Evolutionary conservation across 2,888 invertebrate species (phyloP), one percentile per base, ranked within the genome.

Genomic region (Xestia ashworthii): DNA sequence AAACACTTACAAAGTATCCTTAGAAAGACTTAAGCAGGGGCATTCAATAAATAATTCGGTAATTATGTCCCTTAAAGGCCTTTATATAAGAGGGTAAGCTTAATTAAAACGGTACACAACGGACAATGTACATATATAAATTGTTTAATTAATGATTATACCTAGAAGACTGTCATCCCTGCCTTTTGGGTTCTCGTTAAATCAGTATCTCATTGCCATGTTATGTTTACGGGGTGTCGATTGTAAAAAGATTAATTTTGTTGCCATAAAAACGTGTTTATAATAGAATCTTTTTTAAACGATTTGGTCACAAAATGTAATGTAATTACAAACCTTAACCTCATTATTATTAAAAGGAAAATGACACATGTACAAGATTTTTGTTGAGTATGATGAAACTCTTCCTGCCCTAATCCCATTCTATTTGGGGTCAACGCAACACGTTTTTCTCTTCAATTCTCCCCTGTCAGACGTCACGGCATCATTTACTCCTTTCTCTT

Each of bases 81-180:
- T 74, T 82, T 81, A 81, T 65, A 41, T 76, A 64, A 66, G 68
- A 83, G 79, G 82, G 76, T 76, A 48, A 69, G 73, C 76, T 87
- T 88, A 88, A 87, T 88, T 88, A 88, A 88, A 88, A 86, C 72
- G 64, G 71, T 83, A 81, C 50, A 77, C 80, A 84, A 67, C 60
- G 48, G 55, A 53, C 62, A 66, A 62, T 67, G 38, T 71, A 44
- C 44, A 44, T 44, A 71, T 70, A 81, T 82, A 76, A 76, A 74
- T 85, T 85, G 68, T 88, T 77, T 73, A 83, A 87, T 88, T 87
- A 85, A 87, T 82, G 58, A 80, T 82, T 67, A 72, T 80, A 62
- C 22, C 9, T 64, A 64, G 68, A 67, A 11, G 38, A 65, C 72
- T 75, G 74, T 53, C 75, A 78, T 38, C 62, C 62, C 46, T 46